Percentiles rank a stretch among this genome's conserved stretches.
These are phyloP conservation scores for Gallinago jamesoni DNA, from an alignment of 2,113 vertebrate genomes.

Conservation along the genomic window DNA sequence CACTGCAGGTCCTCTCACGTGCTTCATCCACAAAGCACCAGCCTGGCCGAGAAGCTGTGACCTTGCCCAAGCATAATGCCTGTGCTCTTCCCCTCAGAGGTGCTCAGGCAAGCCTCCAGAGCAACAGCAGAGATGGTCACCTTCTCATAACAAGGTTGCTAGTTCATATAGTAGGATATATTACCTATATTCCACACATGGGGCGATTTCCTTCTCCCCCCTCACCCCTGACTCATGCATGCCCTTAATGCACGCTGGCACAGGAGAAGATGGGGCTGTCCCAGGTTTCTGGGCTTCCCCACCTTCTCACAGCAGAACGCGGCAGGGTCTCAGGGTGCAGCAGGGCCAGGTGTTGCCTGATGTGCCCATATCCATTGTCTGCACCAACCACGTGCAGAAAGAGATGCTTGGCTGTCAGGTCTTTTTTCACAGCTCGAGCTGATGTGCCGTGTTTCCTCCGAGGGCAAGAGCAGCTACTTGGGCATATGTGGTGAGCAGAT, in stretches of 20 bases:
- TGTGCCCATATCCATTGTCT: too few relatives aligned
- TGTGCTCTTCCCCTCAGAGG: neutral
- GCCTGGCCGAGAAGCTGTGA: neutral
- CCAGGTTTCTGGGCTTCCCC: neutral
- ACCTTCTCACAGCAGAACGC: neutral
- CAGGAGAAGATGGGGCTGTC: neutral
- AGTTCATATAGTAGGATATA: too few relatives aligned
- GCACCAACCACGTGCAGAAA: neutral
- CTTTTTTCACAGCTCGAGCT: neutral
- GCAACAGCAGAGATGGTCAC: neutral
- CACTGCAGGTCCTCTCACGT: neutral
- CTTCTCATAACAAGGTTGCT: fast-evolving
- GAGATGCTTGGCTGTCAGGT: neutral
- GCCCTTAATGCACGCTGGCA: fast-evolving
- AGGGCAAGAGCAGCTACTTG: neutral
- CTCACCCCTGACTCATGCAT: neutral
- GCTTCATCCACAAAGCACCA: neutral
- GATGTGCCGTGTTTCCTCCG: neutral
- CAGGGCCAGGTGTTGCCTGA: neutral
- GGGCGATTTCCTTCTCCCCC: neutral
- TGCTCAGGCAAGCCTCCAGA: neutral
- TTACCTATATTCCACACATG: neutral
- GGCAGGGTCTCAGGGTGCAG: neutral
- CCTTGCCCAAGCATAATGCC: neutral
- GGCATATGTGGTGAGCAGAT: neutral